These are phyloP conservation scores for Brachyalestes nurse DNA, from an alignment of 2,797 vertebrate species.

Conservation along the genomic window DNA sequence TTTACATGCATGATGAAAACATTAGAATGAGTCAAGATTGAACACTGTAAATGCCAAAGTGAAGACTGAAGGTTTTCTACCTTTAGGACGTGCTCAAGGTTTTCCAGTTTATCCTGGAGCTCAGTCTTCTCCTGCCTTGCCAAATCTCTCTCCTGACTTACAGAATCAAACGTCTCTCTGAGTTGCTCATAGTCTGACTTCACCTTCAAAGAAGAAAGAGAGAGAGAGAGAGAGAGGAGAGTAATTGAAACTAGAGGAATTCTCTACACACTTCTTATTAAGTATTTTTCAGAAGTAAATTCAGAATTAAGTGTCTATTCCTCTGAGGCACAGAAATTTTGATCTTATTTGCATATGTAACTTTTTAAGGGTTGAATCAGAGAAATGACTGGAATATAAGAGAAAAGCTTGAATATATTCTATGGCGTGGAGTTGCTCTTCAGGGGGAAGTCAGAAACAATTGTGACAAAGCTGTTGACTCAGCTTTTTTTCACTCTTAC, in stretches of 20 bases:
- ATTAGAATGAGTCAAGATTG: background rate
- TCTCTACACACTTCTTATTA: background rate
- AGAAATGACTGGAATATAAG: background rate
- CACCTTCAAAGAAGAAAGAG: conserved; percentile 73
- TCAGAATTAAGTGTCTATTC: background rate
- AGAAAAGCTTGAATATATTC: conserved; percentile 16
- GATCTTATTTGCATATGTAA: conserved; percentile 4
- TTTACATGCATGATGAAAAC: background rate
- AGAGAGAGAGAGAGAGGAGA: background rate
- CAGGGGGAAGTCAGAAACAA: conserved; percentile 36
- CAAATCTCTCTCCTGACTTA: conserved; percentile 82
- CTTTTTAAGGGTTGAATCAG: background rate
- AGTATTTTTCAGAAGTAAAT: background rate
- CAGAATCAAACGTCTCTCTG: conserved; percentile 74
- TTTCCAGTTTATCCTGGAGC: conserved; percentile 90
- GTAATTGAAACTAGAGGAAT: background rate
- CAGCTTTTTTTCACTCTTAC: conserved; percentile 17
- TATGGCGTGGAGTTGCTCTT: conserved; percentile 9
- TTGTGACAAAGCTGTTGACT: conserved; percentile 39
- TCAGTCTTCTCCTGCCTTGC: conserved; percentile 82
- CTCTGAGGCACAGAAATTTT: background rate
- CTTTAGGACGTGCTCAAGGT: conserved; percentile 92
- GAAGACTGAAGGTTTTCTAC: conserved; percentile 66
- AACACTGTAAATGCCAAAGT: background rate
- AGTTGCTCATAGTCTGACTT: conserved; percentile 83